Evolutionary conservation across 2,797 vertebrate genomes (phyloP).

Genomic region (Betta splendens): DNA sequence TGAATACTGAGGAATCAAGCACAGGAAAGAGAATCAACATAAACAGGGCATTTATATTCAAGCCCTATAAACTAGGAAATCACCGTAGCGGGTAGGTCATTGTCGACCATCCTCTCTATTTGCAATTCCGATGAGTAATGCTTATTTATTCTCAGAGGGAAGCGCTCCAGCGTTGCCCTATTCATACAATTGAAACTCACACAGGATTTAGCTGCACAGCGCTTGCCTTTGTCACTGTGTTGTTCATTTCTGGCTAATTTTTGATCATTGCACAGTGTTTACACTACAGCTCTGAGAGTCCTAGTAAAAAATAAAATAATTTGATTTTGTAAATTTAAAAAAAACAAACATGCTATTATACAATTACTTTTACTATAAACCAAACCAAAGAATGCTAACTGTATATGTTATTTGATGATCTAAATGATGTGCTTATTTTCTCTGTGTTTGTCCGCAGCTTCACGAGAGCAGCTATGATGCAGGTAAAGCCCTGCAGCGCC

Average conservation of each 20-base stretch:
- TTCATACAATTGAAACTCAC: constrained; percentile 59
- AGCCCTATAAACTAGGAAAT: constrained; percentile 73
- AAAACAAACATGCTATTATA: constrained; percentile 1
- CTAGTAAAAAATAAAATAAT: constrained; percentile 15
- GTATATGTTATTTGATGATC: neutral
- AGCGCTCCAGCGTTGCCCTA: constrained; percentile 46
- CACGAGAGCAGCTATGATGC: constrained; percentile 98
- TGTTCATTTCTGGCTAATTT: constrained; percentile 46
- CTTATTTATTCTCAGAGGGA: constrained; percentile 69
- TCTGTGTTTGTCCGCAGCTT: constrained; percentile 79
- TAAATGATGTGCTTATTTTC: neutral
- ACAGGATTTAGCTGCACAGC: constrained; percentile 34
- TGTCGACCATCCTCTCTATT: constrained; percentile 75
- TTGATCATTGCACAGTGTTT: constrained; percentile 34
- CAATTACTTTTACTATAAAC: neutral
- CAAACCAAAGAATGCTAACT: too few relatives aligned
- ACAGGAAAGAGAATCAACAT: constrained; percentile 70
- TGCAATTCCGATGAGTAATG: constrained; percentile 80
- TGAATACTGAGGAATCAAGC: constrained; percentile 62
- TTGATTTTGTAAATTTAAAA: too few relatives aligned
- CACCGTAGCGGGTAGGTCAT: constrained; percentile 74
- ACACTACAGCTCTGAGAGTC: constrained; percentile 25
- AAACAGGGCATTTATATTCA: constrained; percentile 82
- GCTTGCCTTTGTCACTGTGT: constrained; percentile 49
- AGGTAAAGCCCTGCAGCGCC: constrained; percentile 96